Conservation (phyloP, 2,797 vertebrate genomes). For the Ambastaia sidthimunki region DNA sequence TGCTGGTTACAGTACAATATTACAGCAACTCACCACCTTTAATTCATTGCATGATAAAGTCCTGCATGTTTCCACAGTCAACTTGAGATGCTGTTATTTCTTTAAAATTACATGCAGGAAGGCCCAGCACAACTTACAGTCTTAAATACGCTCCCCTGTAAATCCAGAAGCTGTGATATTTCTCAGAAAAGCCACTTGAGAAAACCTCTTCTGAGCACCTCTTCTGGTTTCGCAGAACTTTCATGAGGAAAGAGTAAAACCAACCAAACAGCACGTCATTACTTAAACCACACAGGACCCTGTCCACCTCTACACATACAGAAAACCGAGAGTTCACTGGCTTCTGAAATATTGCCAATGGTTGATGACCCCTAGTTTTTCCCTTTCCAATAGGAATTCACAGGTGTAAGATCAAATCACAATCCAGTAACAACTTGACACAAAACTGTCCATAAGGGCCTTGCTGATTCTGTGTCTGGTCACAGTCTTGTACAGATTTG, state of each 20-base stretch:
- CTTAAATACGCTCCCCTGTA: conserved; percentile 12
- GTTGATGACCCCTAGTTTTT: no score
- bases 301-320: background rate
- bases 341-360: no score
- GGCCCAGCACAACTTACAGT: background rate
- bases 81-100: conserved; percentile 19
- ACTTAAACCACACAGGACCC: conserved; percentile 12
- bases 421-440: no score
- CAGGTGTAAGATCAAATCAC: no score
- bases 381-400: no score
- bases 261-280: conserved; percentile 10
- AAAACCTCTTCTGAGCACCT: conserved; percentile 7
- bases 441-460: background rate
- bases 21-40: conserved; percentile 11
- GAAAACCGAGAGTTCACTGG: background rate
- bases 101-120: conserved; percentile 26
- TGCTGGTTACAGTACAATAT: background rate
- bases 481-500: no score
- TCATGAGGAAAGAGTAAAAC: conserved; percentile 10
- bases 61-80: conserved; percentile 5
- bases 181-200: conserved; percentile 26
- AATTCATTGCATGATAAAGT: background rate
- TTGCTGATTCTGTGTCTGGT: background rate
- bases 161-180: conserved; percentile 16
- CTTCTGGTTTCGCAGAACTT: conserved; percentile 7